A percentile compares a stretch with the other conserved stretches of the same genome.
Evolutionary conservation across 2,113 vertebrate species (phyloP).

Genomic region (Lucifuga dentata): DNA sequence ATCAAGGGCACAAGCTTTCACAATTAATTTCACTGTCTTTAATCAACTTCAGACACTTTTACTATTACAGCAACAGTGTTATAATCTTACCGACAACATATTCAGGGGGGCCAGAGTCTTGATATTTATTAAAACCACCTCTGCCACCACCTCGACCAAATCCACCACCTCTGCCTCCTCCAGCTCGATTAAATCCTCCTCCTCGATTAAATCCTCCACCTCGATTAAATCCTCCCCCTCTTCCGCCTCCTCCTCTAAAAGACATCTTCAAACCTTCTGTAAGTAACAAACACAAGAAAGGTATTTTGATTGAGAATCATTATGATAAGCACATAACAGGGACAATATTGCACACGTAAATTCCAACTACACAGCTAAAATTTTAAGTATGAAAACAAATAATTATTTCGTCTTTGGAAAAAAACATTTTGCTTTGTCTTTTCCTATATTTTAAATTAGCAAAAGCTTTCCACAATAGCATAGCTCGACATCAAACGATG

Average conservation of each 20-base stretch:
- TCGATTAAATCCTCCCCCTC: constrained; percentile 51
- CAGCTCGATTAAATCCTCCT: constrained; percentile 68
- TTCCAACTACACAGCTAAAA: too few relatives aligned
- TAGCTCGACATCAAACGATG: too few relatives aligned
- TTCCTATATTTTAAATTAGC: too few relatives aligned
- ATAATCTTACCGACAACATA: constrained; percentile 90
- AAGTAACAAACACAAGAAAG: neutral
- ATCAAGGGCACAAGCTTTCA: too few relatives aligned
- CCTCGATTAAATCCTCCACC: constrained; percentile 73
- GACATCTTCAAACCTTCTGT: constrained; percentile 82
- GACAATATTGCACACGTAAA: neutral
- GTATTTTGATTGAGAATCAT: too few relatives aligned
- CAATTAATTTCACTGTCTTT: too few relatives aligned
- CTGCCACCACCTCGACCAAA: constrained; percentile 80
- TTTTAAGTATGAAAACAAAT: too few relatives aligned
- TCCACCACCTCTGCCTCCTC: constrained; percentile 75
- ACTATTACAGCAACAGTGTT: neutral
- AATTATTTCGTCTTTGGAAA: too few relatives aligned
- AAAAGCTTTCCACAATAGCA: too few relatives aligned
- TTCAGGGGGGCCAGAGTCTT: constrained; percentile 96
- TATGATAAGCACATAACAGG: too few relatives aligned
- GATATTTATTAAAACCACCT: constrained; percentile 90
- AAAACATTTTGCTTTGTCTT: too few relatives aligned
- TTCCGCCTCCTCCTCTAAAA: constrained; percentile 85
- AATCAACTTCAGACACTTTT: neutral